phyloP scores from a whole-genome alignment of 2,888 invertebrate species.

The Cenopis cana region DNA sequence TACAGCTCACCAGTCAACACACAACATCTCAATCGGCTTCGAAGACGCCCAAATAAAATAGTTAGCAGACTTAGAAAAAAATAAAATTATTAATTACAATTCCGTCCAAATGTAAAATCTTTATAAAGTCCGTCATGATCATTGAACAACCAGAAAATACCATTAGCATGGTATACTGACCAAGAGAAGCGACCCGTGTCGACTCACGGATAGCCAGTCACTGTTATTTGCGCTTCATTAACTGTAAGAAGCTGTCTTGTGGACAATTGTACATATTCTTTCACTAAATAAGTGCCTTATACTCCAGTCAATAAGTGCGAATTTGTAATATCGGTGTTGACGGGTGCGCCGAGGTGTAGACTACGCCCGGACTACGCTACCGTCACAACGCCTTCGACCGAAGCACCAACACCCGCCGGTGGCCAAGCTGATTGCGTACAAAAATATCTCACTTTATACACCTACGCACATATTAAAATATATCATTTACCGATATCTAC shows the following conservation, averaged over 20 bases:
- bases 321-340: conserved; percentile 17
- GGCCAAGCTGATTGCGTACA: conserved; percentile 70
- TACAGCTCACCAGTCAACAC: conserved; percentile 41
- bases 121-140: neutral
- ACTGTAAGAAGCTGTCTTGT: neutral
- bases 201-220: neutral
- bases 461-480: conserved; percentile 46
- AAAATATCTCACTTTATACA: conserved; percentile 58
- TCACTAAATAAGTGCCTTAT: neutral
- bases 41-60: conserved; percentile 2
- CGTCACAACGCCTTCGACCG: conserved; percentile 32
- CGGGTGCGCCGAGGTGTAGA: conserved; percentile 1
- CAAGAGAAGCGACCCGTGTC: neutral
- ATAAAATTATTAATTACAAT: neutral
- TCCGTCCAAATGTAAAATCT: conserved; percentile 4
- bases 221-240: neutral
- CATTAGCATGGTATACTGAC: neutral
- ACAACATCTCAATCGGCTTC: conserved; percentile 16
- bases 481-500: conserved; percentile 33
- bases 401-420: conserved; percentile 81
- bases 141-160: neutral
- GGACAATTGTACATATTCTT: neutral
- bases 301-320: neutral
- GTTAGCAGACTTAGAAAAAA: neutral
- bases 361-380: conserved; percentile 32